Evolutionary conservation across 2,113 vertebrate species (phyloP).

Genomic region (Amphiprion percula): DNA sequence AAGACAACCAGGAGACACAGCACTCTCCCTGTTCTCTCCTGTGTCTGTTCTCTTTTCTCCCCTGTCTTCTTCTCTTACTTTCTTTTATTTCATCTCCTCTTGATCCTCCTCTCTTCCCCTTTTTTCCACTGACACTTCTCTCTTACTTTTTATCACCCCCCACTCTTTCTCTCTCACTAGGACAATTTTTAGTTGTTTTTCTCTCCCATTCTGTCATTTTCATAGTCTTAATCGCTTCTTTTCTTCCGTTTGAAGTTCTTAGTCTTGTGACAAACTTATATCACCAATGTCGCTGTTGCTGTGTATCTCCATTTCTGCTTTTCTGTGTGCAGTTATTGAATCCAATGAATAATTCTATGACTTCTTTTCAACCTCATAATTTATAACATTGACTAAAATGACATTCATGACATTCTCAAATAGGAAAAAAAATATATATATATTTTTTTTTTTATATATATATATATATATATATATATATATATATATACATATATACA

Average conservation of each 20-base stretch:
- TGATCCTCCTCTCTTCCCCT: constrained; percentile 16
- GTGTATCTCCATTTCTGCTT: neutral
- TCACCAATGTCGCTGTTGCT: neutral
- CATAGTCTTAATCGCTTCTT: constrained; percentile 3
- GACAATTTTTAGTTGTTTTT: neutral
- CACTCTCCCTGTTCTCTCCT: constrained; percentile 56
- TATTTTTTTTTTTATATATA: no score
- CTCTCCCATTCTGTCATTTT: neutral
- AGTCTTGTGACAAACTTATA: neutral
- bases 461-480: no score
- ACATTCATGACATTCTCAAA: neutral
- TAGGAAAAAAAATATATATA: no score
- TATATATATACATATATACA: no score
- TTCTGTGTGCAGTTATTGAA: neutral
- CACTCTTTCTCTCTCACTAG: neutral
- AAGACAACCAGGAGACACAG: constrained; percentile 75
- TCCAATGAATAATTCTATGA: neutral
- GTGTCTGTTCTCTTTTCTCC: constrained; percentile 51
- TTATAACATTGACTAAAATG: constrained; percentile 23
- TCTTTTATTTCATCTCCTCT: constrained; percentile 43
- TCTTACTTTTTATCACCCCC: constrained; percentile 20
- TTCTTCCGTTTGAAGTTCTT: constrained; percentile 5
- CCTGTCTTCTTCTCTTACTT: constrained; percentile 42
- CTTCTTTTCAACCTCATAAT: neutral
- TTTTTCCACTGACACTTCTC: constrained; percentile 6